These are phyloP conservation scores for Sturnira hondurensis DNA, from an alignment of 2,113 vertebrate genomes.

Conservation along the genomic window DNA sequence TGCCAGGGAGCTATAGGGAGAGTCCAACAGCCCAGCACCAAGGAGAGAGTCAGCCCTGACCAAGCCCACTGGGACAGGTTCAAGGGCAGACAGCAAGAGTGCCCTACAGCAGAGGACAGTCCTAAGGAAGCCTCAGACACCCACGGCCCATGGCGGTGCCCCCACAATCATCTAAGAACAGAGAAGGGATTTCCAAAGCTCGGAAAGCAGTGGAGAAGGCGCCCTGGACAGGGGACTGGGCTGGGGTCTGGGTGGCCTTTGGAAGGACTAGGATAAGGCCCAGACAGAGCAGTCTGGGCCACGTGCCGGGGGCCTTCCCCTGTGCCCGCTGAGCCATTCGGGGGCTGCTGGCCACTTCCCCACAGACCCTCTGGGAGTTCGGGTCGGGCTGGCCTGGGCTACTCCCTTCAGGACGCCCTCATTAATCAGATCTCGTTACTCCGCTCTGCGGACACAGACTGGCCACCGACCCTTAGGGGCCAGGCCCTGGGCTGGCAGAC, in stretches of 20 bases:
- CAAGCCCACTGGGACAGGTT: fast-evolving
- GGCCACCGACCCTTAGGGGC: neutral
- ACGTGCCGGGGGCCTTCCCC: too few species aligned
- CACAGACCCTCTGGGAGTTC: neutral
- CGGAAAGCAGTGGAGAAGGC: fast-evolving
- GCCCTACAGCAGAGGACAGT: neutral
- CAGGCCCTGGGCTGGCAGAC: neutral
- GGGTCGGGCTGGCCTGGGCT: neutral
- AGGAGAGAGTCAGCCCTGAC: neutral
- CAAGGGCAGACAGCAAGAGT: neutral
- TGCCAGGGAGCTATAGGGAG: fast-evolving
- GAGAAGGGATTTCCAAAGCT: neutral
- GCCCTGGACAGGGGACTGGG: neutral
- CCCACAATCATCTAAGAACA: neutral
- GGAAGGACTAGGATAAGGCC: neutral
- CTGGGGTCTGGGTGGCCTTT: neutral
- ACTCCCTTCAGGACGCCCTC: neutral
- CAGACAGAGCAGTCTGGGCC: fast-evolving
- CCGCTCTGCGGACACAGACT: neutral
- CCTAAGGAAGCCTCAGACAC: neutral
- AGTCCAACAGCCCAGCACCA: too few species aligned
- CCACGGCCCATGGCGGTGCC: too few species aligned
- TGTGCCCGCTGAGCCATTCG: neutral
- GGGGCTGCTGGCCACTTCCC: neutral
- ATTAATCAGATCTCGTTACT: neutral